Evolutionary conservation across 2,113 vertebrate genomes (phyloP), one percentile per base, ranked within the genome.

Genomic region (Zeus faber): DNA sequence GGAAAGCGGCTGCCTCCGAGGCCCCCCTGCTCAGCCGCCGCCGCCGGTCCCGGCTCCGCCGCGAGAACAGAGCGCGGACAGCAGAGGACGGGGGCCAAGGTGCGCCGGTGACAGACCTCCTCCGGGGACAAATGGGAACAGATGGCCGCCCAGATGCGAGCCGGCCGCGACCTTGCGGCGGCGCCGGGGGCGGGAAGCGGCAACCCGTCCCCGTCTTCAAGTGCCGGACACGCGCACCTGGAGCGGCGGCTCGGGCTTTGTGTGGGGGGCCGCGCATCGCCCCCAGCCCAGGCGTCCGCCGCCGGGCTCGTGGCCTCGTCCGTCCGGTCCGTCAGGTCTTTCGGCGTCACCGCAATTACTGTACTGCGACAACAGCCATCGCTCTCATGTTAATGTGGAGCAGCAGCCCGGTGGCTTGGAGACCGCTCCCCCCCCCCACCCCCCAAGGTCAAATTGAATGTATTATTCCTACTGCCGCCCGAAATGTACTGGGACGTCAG

Each of bases 81-180:
- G 79, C 53, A 79, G 67, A 85, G 65, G 82, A 83, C 80, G 9
- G 63, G n/a, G 66, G 59, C 70, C 62, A 59, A 68, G 68, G 62
- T 70, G 69, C 7, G 11, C 2, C 11, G 49, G 57, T 86, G 85
- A 83, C 81, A 62, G 59, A 56, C 41, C 21, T 17, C 76, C 80
- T 78, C 80, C 3, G 21, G 76, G 72, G 81, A 80, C 17, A 55
- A 33, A 49, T 24, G 58, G 46, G 66, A 81, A 72, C 88, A 90
- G 87, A 89, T 90, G 87, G 85, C 62, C 43, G 61, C 68, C 69
- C 81, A 85, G 83, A 88, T 85, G 85, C 62, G 70, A 66, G 68
- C 49, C 69, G 53, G 64, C 62, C 57, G 58, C 81, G 80, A 87
- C 87, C 87, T 90, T 86, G 76, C n/a, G n/a, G n/a, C n/a, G 71